Conservation (phyloP, 2,113 vertebrate genomes). For the Raphicerus campestris region DNA sequence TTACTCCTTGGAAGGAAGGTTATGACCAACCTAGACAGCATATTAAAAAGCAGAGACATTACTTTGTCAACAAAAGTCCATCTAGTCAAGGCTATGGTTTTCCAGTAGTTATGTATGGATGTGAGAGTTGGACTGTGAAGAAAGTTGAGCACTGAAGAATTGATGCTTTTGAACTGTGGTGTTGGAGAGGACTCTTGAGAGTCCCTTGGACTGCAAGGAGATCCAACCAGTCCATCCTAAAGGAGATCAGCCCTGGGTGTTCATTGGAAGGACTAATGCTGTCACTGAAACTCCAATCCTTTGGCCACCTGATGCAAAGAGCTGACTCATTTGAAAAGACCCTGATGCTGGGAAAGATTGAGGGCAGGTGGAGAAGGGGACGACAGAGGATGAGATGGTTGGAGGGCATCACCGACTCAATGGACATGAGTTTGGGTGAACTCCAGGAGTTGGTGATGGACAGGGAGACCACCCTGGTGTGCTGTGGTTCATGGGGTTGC, state of each 20-base stretch:
- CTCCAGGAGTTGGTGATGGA: not conserved
- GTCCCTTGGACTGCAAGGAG: not conserved
- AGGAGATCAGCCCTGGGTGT: too few relatives aligned
- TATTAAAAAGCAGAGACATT: not conserved
- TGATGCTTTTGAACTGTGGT: not conserved
- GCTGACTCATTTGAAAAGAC: not conserved
- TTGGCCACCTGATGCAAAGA: not conserved
- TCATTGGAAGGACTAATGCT: not conserved
- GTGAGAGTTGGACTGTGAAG: not conserved
- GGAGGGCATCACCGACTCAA: not conserved
- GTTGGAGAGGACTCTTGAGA: not conserved
- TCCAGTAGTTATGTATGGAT: not conserved
- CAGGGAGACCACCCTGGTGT: accelerated
- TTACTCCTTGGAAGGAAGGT: not conserved
- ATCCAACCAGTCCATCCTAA: too few relatives aligned
- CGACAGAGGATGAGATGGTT: not conserved
- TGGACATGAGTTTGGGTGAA: not conserved
- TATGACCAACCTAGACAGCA: not conserved
- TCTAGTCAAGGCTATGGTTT: not conserved
- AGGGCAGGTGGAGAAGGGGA: not conserved
- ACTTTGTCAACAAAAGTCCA: not conserved
- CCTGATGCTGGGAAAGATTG: not conserved
- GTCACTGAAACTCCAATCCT: not conserved
- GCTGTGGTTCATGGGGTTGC: not conserved
- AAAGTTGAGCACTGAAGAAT: not conserved